phyloP scores from a whole-genome alignment of 2,797 vertebrate species.

The Siniperca undulata region DNA sequence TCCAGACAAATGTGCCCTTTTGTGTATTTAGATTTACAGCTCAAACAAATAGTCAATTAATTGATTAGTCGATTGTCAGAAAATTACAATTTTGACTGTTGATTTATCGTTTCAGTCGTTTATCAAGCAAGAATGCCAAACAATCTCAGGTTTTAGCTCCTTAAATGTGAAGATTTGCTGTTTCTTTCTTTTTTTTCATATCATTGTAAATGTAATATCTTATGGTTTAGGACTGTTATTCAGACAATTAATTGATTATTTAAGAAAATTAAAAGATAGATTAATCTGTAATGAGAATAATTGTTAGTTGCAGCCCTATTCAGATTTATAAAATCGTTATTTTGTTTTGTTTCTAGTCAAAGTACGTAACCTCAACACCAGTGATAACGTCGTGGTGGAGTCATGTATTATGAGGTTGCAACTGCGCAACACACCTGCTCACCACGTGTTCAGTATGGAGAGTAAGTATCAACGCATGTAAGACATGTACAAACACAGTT shows the following conservation, averaged over 20 bases:
- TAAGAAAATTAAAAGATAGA: neutral
- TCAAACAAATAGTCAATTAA: neutral
- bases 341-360: conserved; percentile 73
- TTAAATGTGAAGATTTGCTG: neutral
- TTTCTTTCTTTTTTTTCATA: neutral
- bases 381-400: conserved; percentile 94
- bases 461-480: conserved; percentile 72
- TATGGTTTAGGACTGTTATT: neutral
- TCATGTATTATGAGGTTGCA: conserved; percentile 90
- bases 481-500: neutral
- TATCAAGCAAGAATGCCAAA: neutral
- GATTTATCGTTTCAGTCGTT: neutral
- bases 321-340: neutral
- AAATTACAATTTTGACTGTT: no score
- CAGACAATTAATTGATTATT: neutral
- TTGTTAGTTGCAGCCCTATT: rapidly evolving
- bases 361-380: conserved; percentile 89
- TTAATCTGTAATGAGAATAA: neutral
- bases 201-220: neutral
- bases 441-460: conserved; percentile 74
- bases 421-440: conserved; percentile 82
- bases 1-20: neutral
- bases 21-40: neutral
- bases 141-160: neutral
- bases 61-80: no score